Percentiles rank a stretch among this genome's conserved stretches.
These are phyloP conservation scores for Oasisia sp. DNA, from an alignment of 2,888 invertebrate genomes.

Conservation along the genomic window DNA sequence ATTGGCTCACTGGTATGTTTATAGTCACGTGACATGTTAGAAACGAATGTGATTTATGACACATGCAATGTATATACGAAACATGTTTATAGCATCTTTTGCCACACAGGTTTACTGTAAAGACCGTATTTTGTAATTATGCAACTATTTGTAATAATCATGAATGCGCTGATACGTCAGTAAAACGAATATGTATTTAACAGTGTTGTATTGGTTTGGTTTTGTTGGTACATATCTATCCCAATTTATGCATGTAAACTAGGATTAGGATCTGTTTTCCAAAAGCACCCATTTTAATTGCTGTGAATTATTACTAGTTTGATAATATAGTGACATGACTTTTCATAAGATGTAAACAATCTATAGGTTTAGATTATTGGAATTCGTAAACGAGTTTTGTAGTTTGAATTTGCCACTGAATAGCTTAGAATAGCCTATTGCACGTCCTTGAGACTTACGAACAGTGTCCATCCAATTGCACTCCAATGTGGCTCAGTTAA, in stretches of 20 bases:
- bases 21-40: neutral
- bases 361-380: too few species aligned
- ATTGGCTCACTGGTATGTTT: neutral
- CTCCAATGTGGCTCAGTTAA: too few species aligned
- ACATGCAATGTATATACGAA: neutral
- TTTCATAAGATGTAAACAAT: neutral
- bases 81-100: conserved; percentile 17
- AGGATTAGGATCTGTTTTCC: too few species aligned
- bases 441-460: too few species aligned
- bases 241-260: neutral
- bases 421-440: neutral
- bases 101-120: conserved; percentile 13
- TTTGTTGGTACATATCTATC: neutral
- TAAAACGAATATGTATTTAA: neutral
- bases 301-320: neutral
- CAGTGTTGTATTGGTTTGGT: neutral
- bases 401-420: neutral
- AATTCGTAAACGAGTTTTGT: neutral
- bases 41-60: neutral
- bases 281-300: neutral
- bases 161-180: neutral
- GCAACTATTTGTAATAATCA: neutral
- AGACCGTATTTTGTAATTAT: conserved; percentile 3
- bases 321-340: neutral
- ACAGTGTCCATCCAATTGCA: too few species aligned